phyloP scores from a whole-genome alignment of 2,797 vertebrate genomes.

The Glyptemys insculpta region DNA sequence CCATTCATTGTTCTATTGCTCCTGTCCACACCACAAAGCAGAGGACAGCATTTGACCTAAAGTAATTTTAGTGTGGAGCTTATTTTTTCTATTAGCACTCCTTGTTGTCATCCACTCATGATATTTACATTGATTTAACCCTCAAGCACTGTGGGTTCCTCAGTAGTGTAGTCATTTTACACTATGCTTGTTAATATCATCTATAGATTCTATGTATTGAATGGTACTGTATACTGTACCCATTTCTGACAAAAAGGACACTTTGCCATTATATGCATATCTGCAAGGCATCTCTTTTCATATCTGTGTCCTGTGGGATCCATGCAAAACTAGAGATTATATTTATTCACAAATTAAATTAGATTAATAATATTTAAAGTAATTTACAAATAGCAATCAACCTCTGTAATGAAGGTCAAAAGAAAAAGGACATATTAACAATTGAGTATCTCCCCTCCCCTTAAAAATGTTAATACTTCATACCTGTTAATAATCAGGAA shows the following conservation, averaged over 20 bases:
- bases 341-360: conserved; percentile 67
- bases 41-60: not conserved
- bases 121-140: not conserved
- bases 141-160: not conserved
- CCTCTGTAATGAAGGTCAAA: conserved; percentile 67
- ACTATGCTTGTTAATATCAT: not conserved
- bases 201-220: not conserved
- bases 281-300: not conserved
- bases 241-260: conserved; percentile 1
- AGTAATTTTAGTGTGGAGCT: not conserved
- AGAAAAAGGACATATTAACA: conserved; percentile 75
- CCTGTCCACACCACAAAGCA: not conserved
- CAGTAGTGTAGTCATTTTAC: not conserved
- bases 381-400: conserved; percentile 72
- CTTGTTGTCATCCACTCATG: not conserved
- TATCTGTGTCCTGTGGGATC: conserved; percentile 4
- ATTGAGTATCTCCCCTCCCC: conserved; percentile 62
- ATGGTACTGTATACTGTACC: not conserved
- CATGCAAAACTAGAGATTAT: not conserved
- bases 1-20: not conserved
- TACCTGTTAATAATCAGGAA: conserved; percentile 73
- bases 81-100: not conserved
- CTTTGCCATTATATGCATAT: not conserved
- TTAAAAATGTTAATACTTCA: conserved; percentile 66
- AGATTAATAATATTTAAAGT: conserved; percentile 69